Evolutionary conservation across 2,888 invertebrate genomes (phyloP), one percentile per base, ranked within the genome.

Genomic region (Parnassius smintheus): DNA sequence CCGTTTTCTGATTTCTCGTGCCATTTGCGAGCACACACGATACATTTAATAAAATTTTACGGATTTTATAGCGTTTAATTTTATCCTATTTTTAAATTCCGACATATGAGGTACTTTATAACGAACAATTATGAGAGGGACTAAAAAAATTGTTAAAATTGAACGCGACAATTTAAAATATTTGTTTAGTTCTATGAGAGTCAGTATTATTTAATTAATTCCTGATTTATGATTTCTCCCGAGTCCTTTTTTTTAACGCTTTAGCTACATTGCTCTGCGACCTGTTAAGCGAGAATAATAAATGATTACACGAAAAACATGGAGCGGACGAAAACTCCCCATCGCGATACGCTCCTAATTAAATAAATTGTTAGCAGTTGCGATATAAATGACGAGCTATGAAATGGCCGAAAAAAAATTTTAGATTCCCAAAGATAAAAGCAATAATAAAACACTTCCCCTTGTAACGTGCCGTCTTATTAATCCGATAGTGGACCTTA

Each of bases 371-470:
- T 83, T 75, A 78, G 78, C 81, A 78, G 83, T 85, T 78, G 84
- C 85, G 80, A 89, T 90, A 90, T 85, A 86, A 91, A 91, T 87
- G 91, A 91, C 86, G 88, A 86, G 83, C 80, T 77, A 81, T 80
- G 79, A 78, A 82, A 84, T 78, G 68, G 71, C 78, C 73, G 76
- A 74, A 80, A 82, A 82, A 61, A 85, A 86, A 85, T 80, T 59
- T 80, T 81, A 82, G 88, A 90, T 89, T 81, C 78, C 67, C 72
- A 80, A 82, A 79, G 90, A 91, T 91, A 91, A 85, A 83, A 80
- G 82, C 80, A 82, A 84, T 88, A 90, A 89, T 89, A 89, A 88
- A 91, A 87, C 88, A 87, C 86, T 89, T 89, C 85, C 91, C 83
- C 75, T 72, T 52, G 64, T 59, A 2, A 69, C 1, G 77, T 80